Percentiles rank a stretch among this genome's conserved stretches.
These are phyloP conservation scores for Leptinotarsa rubiginosa DNA, from an alignment of 2,888 invertebrate genomes.

Conservation along the genomic window DNA sequence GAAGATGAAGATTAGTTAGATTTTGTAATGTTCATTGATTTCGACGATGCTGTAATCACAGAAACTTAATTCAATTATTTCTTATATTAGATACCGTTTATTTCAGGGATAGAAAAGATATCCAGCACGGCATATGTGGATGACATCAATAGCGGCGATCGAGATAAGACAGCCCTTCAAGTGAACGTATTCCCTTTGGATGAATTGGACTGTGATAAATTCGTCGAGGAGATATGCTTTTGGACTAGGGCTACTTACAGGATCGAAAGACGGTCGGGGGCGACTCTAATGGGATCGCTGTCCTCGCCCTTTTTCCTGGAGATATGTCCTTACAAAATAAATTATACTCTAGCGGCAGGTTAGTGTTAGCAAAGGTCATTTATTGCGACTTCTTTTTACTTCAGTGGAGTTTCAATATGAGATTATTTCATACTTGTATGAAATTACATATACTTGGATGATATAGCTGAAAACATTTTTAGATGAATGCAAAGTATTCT, in stretches of 20 bases:
- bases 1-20: no score
- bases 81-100: constrained; percentile 25
- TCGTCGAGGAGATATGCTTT: constrained; percentile 60
- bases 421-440: no score
- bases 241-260: constrained; percentile 60
- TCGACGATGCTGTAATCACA: not conserved
- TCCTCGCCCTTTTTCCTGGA: constrained; percentile 59
- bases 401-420: not conserved
- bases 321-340: constrained; percentile 68
- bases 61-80: not conserved
- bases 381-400: not conserved
- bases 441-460: no score
- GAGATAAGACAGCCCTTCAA: constrained; percentile 50
- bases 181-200: constrained; percentile 52
- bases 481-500: no score
- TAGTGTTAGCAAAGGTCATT: constrained; percentile 45
- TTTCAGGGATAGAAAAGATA: constrained; percentile 47
- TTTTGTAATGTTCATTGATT: not conserved
- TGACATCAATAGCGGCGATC: constrained; percentile 47
- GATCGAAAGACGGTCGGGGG: constrained; percentile 54
- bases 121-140: constrained; percentile 51
- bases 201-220: constrained; percentile 57
- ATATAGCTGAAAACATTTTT: no score
- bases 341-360: constrained; percentile 67
- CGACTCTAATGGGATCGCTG: constrained; percentile 57